phyloP scores from a whole-genome alignment of 2,797 vertebrate genomes.

The Rhyacichthys aspro region DNA sequence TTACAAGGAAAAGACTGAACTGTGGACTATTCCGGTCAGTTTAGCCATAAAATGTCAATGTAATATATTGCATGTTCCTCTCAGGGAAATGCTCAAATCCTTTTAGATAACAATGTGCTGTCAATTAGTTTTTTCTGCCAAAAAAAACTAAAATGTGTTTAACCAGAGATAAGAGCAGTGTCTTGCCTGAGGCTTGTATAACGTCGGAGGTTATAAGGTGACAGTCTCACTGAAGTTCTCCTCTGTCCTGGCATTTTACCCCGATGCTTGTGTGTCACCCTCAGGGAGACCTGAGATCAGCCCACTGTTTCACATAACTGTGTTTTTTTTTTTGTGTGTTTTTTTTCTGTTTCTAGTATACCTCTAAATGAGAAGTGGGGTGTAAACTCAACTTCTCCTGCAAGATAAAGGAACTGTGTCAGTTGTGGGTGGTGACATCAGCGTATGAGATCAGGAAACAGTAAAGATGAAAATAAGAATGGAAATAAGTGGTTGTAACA shows the following conservation, averaged over 20 bases:
- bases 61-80: too few species aligned
- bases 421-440: conserved; percentile 42
- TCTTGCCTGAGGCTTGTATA: conserved; percentile 25
- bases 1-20: too few species aligned
- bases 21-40: too few species aligned
- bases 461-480: conserved; percentile 8
- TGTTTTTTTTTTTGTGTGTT: neutral
- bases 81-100: too few species aligned
- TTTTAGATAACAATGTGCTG: too few species aligned
- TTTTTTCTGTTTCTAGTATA: neutral
- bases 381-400: conserved; percentile 21
- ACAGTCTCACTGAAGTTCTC: conserved; percentile 2
- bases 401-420: neutral
- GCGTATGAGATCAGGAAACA: conserved; percentile 41
- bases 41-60: too few species aligned
- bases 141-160: neutral
- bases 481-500: conserved; percentile 35
- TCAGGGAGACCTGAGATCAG: conserved; percentile 31
- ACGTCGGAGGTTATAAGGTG: conserved; percentile 22
- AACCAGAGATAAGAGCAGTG: conserved; percentile 10
- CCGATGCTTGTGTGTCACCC: conserved; percentile 5
- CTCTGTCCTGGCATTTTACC: conserved; percentile 28
- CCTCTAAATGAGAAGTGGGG: neutral
- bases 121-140: neutral
- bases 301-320: neutral